Base-by-base conservation (phyloP, 2,888 invertebrate genomes). In the Drosophila ezoana region DNA sequence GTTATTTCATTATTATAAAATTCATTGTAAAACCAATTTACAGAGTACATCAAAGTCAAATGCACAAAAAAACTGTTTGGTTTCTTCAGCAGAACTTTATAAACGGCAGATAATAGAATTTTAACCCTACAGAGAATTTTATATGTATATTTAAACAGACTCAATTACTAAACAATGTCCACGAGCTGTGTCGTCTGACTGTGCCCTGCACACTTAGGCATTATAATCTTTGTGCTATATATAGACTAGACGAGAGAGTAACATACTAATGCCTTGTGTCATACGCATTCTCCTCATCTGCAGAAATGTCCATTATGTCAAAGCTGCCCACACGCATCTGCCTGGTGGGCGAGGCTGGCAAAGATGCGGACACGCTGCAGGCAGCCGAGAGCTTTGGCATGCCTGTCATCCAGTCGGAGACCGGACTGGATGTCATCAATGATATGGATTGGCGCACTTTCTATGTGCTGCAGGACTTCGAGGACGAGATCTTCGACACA, bases 401-500 rank as follows among this genome's bases (percentile, higher is more conserved):
- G 63, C 94, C 95, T 75, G 93, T 95, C 77, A 92, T 95, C 48
- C 93, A 93, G 76, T 95, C 95, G 75, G 93, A 93, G 89, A 94
- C 93, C 81, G 95, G 95, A 62, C 88, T 92, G 84, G 95, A 95
- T 90, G 93, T 93, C 90, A 85, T 94, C 68, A 93, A 93, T 68
- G 94, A 95, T 88, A 73, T 64, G 68, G 92, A 93, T 45, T 94
- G 94, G 91, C 94, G 94, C 83, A 95, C 95, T 51, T 94, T 95
- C 85, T 96, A 95, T 91, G 94, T 97, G 74, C 88, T 96, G 79
- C 94, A 94, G 49, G 94, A 94, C 78, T 97, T 97, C 90, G 95
- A 95, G 81, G 95, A 95, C 69, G 93, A 94, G 59, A 93, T 94
- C 62, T 96, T 94, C 90, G 94, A 95, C 72, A 93, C 92, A 71